Percentiles rank a stretch among this genome's conserved stretches.
These are phyloP conservation scores for Scopus umbretta DNA, from an alignment of 2,113 vertebrate genomes.

Conservation along the genomic window DNA sequence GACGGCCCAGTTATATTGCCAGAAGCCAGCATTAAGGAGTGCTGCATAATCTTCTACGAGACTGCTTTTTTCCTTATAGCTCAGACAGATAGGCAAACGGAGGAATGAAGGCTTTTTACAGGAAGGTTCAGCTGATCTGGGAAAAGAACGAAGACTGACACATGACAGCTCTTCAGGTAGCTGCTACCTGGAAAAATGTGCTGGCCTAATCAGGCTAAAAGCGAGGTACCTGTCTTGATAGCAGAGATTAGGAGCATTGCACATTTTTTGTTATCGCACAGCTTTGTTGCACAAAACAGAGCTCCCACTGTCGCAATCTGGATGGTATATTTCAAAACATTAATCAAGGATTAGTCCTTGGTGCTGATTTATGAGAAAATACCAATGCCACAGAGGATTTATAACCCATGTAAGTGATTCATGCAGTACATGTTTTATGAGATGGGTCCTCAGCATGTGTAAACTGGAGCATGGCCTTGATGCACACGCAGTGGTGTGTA, in stretches of 20 bases:
- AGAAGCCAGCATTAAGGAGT: not conserved
- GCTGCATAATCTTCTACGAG: not conserved
- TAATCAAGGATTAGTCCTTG: not conserved
- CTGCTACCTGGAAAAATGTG: not conserved
- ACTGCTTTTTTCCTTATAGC: not conserved
- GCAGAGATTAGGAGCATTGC: not conserved
- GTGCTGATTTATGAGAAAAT: not conserved
- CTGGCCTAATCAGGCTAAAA: not conserved
- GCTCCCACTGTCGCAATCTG: not conserved
- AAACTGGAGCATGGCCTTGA: not conserved
- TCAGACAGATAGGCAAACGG: not conserved
- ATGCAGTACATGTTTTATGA: not conserved
- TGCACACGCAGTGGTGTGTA: rapidly evolving
- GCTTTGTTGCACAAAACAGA: not conserved
- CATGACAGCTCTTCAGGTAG: not conserved
- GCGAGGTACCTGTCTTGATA: not conserved
- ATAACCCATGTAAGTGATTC: not conserved
- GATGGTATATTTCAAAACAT: not conserved
- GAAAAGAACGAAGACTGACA: not conserved
- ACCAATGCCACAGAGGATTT: not conserved
- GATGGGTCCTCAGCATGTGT: rapidly evolving
- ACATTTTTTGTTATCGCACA: not conserved
- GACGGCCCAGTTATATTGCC: not conserved
- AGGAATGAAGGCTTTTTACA: not conserved
- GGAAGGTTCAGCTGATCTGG: not conserved